Conservation (phyloP, 2,888 invertebrate genomes). For the Parnassius mnemosyne region DNA sequence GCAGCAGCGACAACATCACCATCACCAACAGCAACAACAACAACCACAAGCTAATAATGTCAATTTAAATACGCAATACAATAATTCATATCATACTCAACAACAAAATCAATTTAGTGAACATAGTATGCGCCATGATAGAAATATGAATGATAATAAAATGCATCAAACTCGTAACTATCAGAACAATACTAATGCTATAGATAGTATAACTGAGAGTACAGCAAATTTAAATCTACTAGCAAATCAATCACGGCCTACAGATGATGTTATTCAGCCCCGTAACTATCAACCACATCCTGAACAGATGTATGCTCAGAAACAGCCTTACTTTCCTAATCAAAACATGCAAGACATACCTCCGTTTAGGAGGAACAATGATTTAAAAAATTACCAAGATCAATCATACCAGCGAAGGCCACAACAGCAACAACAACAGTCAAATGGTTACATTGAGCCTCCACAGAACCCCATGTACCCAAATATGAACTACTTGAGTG, state of each 20-base stretch:
- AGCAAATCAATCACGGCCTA: conserved; percentile 43
- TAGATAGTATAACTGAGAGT: conserved; percentile 63
- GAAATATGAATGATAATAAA: conserved; percentile 52
- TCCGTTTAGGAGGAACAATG: conserved; percentile 49
- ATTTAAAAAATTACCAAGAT: conserved; percentile 56
- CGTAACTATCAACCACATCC: conserved; percentile 50
- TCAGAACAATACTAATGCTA: conserved; percentile 46
- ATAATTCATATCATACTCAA: conserved; percentile 54
- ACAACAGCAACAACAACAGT: conserved; percentile 44
- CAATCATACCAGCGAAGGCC: conserved; percentile 46
- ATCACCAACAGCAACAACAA: conserved; percentile 28
- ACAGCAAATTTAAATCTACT: conserved; percentile 59
- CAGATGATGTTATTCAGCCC: conserved; percentile 45
- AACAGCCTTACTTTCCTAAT: conserved; percentile 49
- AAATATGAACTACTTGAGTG: conserved; percentile 49
- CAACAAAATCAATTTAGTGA: conserved; percentile 54
- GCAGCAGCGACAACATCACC: conserved; percentile 30
- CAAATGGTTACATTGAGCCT: conserved; percentile 63
- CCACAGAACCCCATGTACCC: conserved; percentile 52
- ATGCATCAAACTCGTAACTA: conserved; percentile 48
- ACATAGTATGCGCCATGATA: conserved; percentile 52
- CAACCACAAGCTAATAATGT: conserved; percentile 32
- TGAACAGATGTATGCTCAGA: conserved; percentile 44
- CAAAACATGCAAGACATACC: conserved; percentile 52
- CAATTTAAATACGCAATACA: conserved; percentile 50